Base-by-base conservation (phyloP, 2,888 invertebrate genomes). In the Busseola fusca region DNA sequence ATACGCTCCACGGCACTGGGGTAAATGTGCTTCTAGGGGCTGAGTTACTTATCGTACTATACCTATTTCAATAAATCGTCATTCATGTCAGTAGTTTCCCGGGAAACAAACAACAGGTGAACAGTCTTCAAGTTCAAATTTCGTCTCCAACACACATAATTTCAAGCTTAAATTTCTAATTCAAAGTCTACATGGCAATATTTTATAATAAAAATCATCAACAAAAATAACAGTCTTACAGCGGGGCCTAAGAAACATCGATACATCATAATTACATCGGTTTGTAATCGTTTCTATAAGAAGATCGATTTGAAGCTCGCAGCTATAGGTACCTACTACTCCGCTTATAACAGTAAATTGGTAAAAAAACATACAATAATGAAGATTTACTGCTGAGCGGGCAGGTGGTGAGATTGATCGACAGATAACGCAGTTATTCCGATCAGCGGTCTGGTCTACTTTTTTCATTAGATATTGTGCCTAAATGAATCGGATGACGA, bases 351-450 rank as follows among this genome's bases (percentile, higher is more conserved):
- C 92, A 90, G 93, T 92, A 91, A 91, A 92, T 88, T 88, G 87
- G 87, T 90, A 91, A 92, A 84, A 91, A 92, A 92, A 89, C 86
- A 85, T 86, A 88, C 90, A 91, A 92, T 92, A 93, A 92, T 91
- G 90, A 93, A 92, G 92, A 93, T 93, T 93, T 93, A 93, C 91
- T 90, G 89, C 87, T 87, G 87, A 85, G 80, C 85, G 87, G 84
- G 88, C 92, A 93, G 93, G 93, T 93, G 93, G 90, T 78, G 79
- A 86, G 85, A 89, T 89, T 87, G 92, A 92, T 92, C 90, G 90
- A 87, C 85, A 84, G 92, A 91, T 93, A 91, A 90, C 87, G 86
- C 87, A 80, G 88, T 86, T 89, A 87, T 89, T 87, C 88, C 87
- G 88, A 88, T 86, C 88, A 87, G 83, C 82, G 86, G 81, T 80